Evolutionary conservation across 2,113 vertebrate genomes (phyloP), one percentile per base, ranked within the genome.

Genomic region (Podarcis raffonei): DNA sequence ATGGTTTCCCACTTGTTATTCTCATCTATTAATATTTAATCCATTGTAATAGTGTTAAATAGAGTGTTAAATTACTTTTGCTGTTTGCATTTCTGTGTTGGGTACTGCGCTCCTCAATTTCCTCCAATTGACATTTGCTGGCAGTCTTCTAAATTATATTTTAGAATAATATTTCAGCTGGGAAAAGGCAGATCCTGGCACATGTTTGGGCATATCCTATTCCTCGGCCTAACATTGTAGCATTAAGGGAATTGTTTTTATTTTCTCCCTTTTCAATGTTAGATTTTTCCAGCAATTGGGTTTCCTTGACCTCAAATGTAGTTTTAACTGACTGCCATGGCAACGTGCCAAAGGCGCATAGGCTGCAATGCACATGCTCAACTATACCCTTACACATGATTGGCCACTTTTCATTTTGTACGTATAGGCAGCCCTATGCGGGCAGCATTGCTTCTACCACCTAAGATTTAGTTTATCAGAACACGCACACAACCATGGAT

Each of bases 11-110:
- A 75, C 53, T 80, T 42, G n/a, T 84, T 53, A 87, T 80, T 87
- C 23, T 71, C 65, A 57, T 80, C 16, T 79, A 80, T 87, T 87
- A 53, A 79, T 87, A 80, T 53, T 87, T 87, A 74, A 84, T 84
- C 68, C 32, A 80, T 87, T 57, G 79, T 79, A 87, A 71, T 71
- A 69, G 42, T 59, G 32, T 85, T 85, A 85, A 84, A 84, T 84
- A 74, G 71, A 80, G 76, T 80, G n/a, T 71, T 71, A 87, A 87
- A 80, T 79, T 80, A 71, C 85, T 81, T 87, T 53, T 87, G 23
- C 69, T 59, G 6, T 13, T 86, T 81, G 11, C 35, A 83, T 68
- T 92, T 77, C 80, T 89, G 3, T 79, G 76, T 72, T 42, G 4
- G 65, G 32, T 69, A 2, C 48, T 6, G 0, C 62, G 16, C 22